Conservation (phyloP, 2,797 vertebrate genomes). For the Paedocypris micromegethes region DNA sequence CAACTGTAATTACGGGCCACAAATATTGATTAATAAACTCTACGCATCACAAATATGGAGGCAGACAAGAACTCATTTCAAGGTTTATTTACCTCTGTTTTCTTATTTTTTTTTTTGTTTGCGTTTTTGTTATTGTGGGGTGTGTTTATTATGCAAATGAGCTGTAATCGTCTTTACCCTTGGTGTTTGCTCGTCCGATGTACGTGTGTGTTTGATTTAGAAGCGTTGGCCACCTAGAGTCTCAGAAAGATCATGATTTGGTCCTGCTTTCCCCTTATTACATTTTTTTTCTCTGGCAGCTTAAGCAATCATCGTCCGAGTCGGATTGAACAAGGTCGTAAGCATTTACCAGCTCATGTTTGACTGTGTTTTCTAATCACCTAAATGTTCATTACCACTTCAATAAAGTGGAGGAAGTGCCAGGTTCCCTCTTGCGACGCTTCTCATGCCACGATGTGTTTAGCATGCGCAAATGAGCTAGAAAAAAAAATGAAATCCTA, state of each 20-base stretch:
- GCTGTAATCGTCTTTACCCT: conserved; percentile 62
- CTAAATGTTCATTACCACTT: conserved; percentile 43
- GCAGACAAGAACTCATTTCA: conserved; percentile 66
- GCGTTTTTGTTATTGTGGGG: conserved; percentile 49
- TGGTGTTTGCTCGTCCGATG: conserved; percentile 48
- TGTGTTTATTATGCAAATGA: conserved; percentile 65
- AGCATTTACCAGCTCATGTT: conserved; percentile 29
- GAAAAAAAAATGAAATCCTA: background rate
- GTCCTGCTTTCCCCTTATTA: no score
- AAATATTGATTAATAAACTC: conserved; percentile 93
- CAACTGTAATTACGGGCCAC: conserved; percentile 84
- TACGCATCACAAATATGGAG: conserved; percentile 72
- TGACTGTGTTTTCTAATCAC: conserved; percentile 43
- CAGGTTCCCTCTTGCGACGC: conserved; percentile 25
- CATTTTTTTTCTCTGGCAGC: no score
- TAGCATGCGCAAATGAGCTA: conserved; percentile 1
- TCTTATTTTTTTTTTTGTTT: conserved; percentile 22
- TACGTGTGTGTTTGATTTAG: conserved; percentile 5
- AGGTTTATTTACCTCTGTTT: conserved; percentile 64
- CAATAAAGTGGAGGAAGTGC: conserved; percentile 29
- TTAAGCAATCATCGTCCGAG: conserved; percentile 6
- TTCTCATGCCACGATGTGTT: conserved; percentile 25
- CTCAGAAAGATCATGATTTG: no score
- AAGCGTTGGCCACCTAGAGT: no score
- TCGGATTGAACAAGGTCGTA: conserved; percentile 25